A percentile compares a stretch with the other conserved stretches of the same genome.
These are phyloP conservation scores for Yasuhikotakia modesta DNA, from an alignment of 2,797 vertebrate species.

Conservation along the genomic window DNA sequence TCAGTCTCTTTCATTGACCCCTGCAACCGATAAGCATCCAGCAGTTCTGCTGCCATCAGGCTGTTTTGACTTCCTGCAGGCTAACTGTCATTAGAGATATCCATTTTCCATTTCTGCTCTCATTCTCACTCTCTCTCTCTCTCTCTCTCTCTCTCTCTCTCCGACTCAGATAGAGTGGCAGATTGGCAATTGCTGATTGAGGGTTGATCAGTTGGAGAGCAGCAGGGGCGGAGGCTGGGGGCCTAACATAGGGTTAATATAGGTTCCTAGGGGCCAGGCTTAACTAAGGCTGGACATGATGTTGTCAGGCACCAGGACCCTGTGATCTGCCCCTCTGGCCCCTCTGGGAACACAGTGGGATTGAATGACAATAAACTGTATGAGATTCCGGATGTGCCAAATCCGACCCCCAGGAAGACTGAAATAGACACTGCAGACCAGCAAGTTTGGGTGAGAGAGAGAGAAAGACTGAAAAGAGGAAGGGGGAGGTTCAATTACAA, in stretches of 20 bases:
- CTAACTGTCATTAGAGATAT: conserved; percentile 53
- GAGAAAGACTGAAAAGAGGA: conserved; percentile 31
- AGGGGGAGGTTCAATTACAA: conserved; percentile 2
- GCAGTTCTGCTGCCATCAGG: conserved; percentile 30
- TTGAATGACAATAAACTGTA: conserved; percentile 85
- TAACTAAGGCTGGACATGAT: conserved; percentile 43
- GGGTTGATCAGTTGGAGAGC: conserved; percentile 37
- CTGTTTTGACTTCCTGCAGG: conserved; percentile 43
- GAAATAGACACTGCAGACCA: conserved; percentile 83
- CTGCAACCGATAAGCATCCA: conserved; percentile 49
- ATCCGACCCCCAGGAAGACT: conserved; percentile 84
- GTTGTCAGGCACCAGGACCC: conserved; percentile 72
- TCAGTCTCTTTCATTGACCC: conserved; percentile 59
- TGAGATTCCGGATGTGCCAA: conserved; percentile 82
- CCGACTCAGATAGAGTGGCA: conserved; percentile 20
- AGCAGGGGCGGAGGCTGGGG: neutral
- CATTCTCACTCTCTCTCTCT: too few species aligned
- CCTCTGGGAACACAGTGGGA: conserved; percentile 74
- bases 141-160: conserved; percentile 10
- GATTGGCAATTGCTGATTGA: conserved; percentile 45
- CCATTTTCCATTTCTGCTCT: conserved; percentile 44
- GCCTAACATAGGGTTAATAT: conserved; percentile 26
- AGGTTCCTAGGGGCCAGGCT: conserved; percentile 33
- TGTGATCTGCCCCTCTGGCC: conserved; percentile 67
- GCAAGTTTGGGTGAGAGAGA: conserved; percentile 68